Base-by-base conservation (phyloP, 2,113 vertebrate species). In the Saccopteryx leptura region DNA sequence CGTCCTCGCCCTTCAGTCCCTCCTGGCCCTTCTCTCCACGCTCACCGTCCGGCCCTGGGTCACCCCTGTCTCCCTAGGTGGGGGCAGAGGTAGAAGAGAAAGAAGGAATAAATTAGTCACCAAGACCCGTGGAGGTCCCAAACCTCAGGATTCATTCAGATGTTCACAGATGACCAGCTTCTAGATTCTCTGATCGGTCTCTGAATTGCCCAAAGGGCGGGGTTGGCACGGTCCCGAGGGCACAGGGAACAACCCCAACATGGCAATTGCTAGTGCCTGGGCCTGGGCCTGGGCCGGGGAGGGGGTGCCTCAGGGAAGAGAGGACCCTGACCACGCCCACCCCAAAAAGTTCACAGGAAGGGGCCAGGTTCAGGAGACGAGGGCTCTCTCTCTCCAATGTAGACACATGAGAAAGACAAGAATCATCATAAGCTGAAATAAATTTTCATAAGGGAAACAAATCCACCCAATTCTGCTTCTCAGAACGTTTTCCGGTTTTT, bases 21-120 rank as follows among this genome's bases (percentile, higher is more conserved):
- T 98, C 98, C n/a, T 98, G 98, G 91, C 99, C 99, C 95, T 99
- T 99, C 96, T 99, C 99, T 46, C 99, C 99, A 74, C 93, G 98
- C 96, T 99, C 99, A 4, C 99, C 99, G 61, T 99, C 99, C n/a
- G 98, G 98, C 39, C 99, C 99, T 96, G 98, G 98, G 75, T 99
- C 99, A 71, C 99, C 99, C 92, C 99, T 99, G 96, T 99, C 99
- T 85, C 99, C 99, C 99, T 99, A 97, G 88, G 88, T 96, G 56
- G 21, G 91, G 52, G 2, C 56, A 89, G 12, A 18, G 68, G 26
- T 18, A 85, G 4, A 9, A 56, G 21, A 56, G 69, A 75, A 58
- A 90, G 79, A 88, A 21, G 93, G 74, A 81, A 39, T 4, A 50
- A 58, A 71, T 91, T 14, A 94, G 66, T 69, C 71, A 18, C 26